A percentile compares a stretch with the other conserved stretches of the same genome.
Conservation (phyloP, 2,888 invertebrate species). For the Lasius fuliginosus region DNA sequence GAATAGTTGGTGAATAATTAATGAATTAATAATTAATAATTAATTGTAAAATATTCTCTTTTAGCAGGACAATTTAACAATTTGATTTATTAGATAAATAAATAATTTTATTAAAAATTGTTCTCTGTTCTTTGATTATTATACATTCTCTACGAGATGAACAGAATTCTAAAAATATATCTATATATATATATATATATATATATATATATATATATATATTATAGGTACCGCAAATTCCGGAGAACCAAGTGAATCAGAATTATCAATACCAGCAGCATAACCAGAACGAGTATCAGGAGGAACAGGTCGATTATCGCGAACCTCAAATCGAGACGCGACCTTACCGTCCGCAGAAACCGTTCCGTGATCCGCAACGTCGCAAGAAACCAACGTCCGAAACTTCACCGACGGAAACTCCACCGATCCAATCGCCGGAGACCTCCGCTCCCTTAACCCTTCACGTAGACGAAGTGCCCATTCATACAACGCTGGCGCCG, state of each 20-base stretch:
- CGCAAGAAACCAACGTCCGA: slow-evolving; percentile 78
- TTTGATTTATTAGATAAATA: background rate
- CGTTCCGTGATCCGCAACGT: slow-evolving; percentile 75
- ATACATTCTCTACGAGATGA: background rate
- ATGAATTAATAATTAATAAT: background rate
- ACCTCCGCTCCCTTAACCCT: slow-evolving; percentile 70
- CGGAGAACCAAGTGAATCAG: slow-evolving; percentile 49
- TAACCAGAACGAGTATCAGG: slow-evolving; percentile 56
- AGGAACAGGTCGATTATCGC: slow-evolving; percentile 60
- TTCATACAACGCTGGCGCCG: slow-evolving; percentile 77
- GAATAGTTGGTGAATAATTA: background rate
- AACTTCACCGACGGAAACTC: slow-evolving; percentile 66
- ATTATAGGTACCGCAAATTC: slow-evolving; percentile 22
- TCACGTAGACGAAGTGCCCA: slow-evolving; percentile 70
- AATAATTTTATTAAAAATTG: background rate
- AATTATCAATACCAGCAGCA: slow-evolving; percentile 63
- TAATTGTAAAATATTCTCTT: background rate
- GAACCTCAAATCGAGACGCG: slow-evolving; percentile 70
- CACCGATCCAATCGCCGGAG: slow-evolving; percentile 68
- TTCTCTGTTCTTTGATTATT: too few relatives aligned
- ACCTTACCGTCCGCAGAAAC: slow-evolving; percentile 74
- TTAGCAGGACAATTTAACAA: background rate
- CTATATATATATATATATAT: background rate
- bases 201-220: background rate
- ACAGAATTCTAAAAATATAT: background rate